Conservation (phyloP, 2,113 vertebrate species). For the Eretmochelys imbricata region DNA sequence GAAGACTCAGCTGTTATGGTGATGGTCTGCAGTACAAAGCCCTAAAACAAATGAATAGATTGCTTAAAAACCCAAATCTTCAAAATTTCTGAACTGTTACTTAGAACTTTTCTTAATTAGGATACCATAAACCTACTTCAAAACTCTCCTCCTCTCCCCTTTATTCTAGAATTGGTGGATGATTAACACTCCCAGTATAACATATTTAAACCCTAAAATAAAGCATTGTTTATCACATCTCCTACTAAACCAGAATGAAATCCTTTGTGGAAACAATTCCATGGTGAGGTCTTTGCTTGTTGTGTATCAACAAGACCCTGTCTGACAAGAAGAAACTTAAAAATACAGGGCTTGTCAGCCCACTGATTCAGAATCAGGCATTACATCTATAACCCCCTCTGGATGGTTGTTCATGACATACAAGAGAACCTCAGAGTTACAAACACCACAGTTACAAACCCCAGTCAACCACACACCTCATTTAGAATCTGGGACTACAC, state of each 20-base stretch:
- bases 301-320: neutral
- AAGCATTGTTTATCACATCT: neutral
- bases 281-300: neutral
- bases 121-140: neutral
- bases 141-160: neutral
- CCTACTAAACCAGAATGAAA: neutral
- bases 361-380: neutral
- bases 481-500: too few relatives aligned
- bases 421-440: too few relatives aligned
- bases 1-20: neutral
- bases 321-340: constrained; percentile 30
- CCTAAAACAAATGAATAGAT: neutral
- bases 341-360: neutral
- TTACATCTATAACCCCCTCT: neutral
- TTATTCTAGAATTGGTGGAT: neutral
- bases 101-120: neutral
- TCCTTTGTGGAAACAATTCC: neutral
- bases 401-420: neutral
- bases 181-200: neutral
- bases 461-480: too few relatives aligned
- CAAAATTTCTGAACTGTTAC: neutral
- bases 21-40: neutral
- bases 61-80: neutral
- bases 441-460: too few relatives aligned
- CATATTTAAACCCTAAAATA: constrained; percentile 4